Evolutionary conservation across 2,797 vertebrate genomes (phyloP).

Genomic region (Smutsia temminckii): DNA sequence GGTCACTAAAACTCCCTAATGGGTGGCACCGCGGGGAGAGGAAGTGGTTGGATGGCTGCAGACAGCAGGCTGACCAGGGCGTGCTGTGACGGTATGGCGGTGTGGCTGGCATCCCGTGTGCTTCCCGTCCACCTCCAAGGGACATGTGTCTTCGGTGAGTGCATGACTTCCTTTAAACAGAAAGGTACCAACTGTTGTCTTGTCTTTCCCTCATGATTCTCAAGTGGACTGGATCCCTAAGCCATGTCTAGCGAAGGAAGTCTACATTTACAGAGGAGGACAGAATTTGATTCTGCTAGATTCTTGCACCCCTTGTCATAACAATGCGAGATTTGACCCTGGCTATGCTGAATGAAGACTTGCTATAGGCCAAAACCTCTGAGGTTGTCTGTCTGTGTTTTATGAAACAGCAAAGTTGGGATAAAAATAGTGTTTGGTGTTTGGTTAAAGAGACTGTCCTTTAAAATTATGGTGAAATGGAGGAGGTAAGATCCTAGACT

Average conservation of each 20-base stretch:
- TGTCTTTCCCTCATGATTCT: slow-evolving; percentile 54
- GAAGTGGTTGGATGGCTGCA: slow-evolving; percentile 67
- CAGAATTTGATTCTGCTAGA: slow-evolving; percentile 31
- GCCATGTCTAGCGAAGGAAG: slow-evolving; percentile 44
- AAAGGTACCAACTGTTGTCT: slow-evolving; percentile 60
- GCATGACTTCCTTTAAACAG: slow-evolving; percentile 75
- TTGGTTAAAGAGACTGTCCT: neutral
- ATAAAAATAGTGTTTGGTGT: neutral
- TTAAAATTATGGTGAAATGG: neutral
- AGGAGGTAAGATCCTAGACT: neutral
- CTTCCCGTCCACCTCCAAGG: slow-evolving; percentile 51
- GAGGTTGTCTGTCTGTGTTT: neutral
- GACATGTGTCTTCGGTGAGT: slow-evolving; percentile 51
- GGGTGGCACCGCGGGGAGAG: slow-evolving; percentile 70
- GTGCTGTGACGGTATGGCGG: slow-evolving; percentile 26
- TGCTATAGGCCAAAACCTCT: neutral
- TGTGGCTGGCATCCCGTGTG: slow-evolving; percentile 61
- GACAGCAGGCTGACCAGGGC: slow-evolving; percentile 34
- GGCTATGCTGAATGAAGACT: neutral
- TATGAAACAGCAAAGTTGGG: neutral
- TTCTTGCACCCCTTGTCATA: neutral
- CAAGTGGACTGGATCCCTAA: slow-evolving; percentile 56
- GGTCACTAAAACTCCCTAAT: slow-evolving; percentile 57
- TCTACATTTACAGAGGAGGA: slow-evolving; percentile 11
- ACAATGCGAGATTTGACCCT: neutral